Evolutionary conservation across 1,140 invertebrate genomes (phyloP), one percentile per base, ranked within the genome.

Genomic region (Bactericera cockerelli): DNA sequence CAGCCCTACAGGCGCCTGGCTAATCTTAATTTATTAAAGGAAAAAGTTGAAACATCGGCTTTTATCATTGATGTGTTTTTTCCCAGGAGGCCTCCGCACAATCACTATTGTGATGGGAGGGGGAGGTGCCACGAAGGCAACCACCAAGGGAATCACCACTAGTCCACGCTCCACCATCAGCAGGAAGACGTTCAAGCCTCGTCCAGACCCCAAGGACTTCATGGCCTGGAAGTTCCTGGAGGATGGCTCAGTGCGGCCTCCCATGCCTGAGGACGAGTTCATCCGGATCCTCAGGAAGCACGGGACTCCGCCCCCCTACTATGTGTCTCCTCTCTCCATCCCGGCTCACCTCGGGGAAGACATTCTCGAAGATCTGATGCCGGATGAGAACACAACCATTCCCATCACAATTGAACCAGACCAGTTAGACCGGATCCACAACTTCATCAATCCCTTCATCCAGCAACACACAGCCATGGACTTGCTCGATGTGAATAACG

Each of bases 401-500:
- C 22, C 22, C 6, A 10, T 49, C 22, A 3, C 6, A 6, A 8
- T 16, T 6, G 42, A 49, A 19, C 8, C n/a, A n/a, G 42, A 16
- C 8, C 42, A 49, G 42, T 8, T 16, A 6, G 42, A 49, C 22
- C 42, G 42, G 8, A 49, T 49, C 3, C 22, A 19, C n/a, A 49
- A 49, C 22, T 22, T 49, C n/a, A 49, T 49, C 22, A 49, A 49
- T 49, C 42, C 42, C 4, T 49, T 49, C 22, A 22, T 49, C 6
- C 42, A 49, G 19, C 42, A 49, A 49, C 42, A 49, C 42, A 49
- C 42, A 8, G 42, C 42, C 42, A 49, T 49, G 42, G 42, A 49
- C n/a, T 16, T 49, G 8, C 42, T 49, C 22, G 19, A 49, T 22
- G 42, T 49, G n/a, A n/a, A 49, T 49, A 49, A 49, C n/a, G 4